Base-by-base conservation (phyloP, 2,113 vertebrate genomes). In the Pyrgilauda ruficollis region DNA sequence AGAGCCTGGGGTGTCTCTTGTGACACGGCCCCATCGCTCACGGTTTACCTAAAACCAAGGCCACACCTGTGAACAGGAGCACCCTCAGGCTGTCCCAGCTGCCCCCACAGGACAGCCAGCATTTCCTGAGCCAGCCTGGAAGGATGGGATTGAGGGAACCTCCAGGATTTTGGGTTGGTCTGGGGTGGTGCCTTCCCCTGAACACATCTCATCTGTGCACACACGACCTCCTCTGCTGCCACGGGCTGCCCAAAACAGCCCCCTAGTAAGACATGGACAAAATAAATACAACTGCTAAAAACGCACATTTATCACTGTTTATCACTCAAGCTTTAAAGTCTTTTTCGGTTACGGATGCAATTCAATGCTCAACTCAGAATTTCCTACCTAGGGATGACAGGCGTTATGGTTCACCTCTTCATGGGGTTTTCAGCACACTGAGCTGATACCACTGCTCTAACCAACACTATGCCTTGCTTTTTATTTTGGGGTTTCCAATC, bases 41-140 rank as follows among this genome's bases (percentile, higher is more conserved):
- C 35, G 81, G 90, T 84, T 95, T 84, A 75, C 75, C 93, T 68
- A 70, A 50, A 61, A 87, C 41, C 78, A 88, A 68, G 82, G 94
- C 67, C 72, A 89, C 64, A 20, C 87, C 89, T 69, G 73, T 78
- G 84, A 96, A 84, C 7, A 91, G 52, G 64, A 75, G 66, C 52
- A 87, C 55, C 33, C 73, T 52, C 81, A 13, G 77, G 89, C 56
- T 47, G 72, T 37, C 62, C 69, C 28, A 58, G 61, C 72, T 52
- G 3, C 11, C n/a, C 19, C 26, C 30, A 3, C 1, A 47, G 89
- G 64, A 87, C 41, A 81, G 52, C 46, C 77, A 70, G 47, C 46
- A 46, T 35, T n/a, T 83, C 53, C 41, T 55, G 41, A 72, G 58
- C 31, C 35, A 22, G 21, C 13, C 27, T 76, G 39, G 37, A 74